These are phyloP conservation scores for Henricia sp. DNA, from an alignment of 53 echinoderm and acorn worm genomes.

Conservation along the genomic window DNA sequence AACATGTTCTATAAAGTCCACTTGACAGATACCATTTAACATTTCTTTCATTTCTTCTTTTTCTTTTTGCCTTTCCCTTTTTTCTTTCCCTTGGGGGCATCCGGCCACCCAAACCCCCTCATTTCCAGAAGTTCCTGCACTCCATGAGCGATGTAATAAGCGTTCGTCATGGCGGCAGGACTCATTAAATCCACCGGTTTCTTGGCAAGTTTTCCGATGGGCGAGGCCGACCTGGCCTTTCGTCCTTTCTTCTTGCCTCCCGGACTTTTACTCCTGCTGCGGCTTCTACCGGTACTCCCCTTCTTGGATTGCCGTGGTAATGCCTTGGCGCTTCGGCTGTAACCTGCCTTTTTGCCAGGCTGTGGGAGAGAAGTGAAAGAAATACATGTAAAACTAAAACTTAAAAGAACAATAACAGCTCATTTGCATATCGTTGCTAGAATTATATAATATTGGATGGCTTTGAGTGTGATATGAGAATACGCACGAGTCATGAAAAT, in stretches of 20 bases:
- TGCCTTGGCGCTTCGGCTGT: constrained; percentile 93
- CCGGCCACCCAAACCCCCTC: constrained; percentile 95
- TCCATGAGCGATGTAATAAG: constrained; percentile 97
- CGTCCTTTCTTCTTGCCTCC: constrained; percentile 83
- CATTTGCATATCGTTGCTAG: too few relatives aligned
- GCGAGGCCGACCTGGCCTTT: constrained; percentile 84
- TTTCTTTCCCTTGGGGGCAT: constrained; percentile 93
- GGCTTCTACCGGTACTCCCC: constrained; percentile 27
- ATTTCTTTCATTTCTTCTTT: constrained; percentile 64
- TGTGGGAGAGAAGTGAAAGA: background rate
- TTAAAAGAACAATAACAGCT: too few relatives aligned
- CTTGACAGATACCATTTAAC: too few relatives aligned
- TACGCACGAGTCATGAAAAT: too few relatives aligned
- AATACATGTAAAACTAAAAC: too few relatives aligned
- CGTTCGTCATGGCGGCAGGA: constrained; percentile 97
- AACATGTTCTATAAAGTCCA: too few relatives aligned
- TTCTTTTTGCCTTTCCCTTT: constrained; percentile 90
- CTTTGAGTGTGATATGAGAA: too few relatives aligned
- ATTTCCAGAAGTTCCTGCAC: constrained; percentile 89
- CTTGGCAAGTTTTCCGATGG: constrained; percentile 73
- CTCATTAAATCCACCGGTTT: constrained; percentile 95
- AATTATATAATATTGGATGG: too few relatives aligned
- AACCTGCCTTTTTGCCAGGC: constrained; percentile 89
- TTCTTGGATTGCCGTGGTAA: constrained; percentile 80
- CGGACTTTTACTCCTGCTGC: constrained; percentile 79